phyloP scores from a whole-genome alignment of 2,888 invertebrate species.

The Eumacrocentrus americanus region DNA sequence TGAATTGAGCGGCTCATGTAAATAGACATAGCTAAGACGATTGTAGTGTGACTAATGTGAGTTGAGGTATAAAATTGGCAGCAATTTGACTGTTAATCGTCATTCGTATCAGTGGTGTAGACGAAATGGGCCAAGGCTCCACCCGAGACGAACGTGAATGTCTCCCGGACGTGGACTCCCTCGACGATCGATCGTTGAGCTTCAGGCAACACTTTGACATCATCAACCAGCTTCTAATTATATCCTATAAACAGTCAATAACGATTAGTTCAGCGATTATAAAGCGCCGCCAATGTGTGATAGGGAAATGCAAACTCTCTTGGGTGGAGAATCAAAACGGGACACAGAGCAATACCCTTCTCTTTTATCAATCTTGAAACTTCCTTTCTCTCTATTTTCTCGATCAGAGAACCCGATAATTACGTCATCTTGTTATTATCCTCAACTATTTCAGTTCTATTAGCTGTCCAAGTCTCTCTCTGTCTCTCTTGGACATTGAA shows the following conservation, averaged over 20 bases:
- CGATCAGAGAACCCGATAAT: no score
- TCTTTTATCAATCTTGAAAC: no score
- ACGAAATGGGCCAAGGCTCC: slow-evolving; percentile 20
- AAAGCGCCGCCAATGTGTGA: background rate
- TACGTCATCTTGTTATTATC: no score
- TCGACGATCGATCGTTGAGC: slow-evolving; percentile 19
- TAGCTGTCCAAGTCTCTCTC: no score
- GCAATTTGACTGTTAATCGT: slow-evolving; percentile 7
- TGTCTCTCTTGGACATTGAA: no score
- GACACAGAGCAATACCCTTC: no score
- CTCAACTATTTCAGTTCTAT: no score
- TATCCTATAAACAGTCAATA: slow-evolving; percentile 13
- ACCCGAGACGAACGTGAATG: slow-evolving; percentile 11
- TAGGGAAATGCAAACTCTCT: background rate
- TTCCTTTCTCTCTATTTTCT: no score
- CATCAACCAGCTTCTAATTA: slow-evolving; percentile 18
- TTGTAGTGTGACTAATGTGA: no score
- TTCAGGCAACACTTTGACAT: slow-evolving; percentile 22
- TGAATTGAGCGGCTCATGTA: background rate
- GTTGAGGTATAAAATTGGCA: slow-evolving; percentile 14
- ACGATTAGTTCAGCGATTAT: slow-evolving; percentile 5
- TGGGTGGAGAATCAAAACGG: no score
- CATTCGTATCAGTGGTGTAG: background rate
- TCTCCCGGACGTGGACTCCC: slow-evolving; percentile 13
- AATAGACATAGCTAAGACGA: background rate